Evolutionary conservation across 2,888 invertebrate species (phyloP).

Genomic region (Cybosia mesomella): DNA sequence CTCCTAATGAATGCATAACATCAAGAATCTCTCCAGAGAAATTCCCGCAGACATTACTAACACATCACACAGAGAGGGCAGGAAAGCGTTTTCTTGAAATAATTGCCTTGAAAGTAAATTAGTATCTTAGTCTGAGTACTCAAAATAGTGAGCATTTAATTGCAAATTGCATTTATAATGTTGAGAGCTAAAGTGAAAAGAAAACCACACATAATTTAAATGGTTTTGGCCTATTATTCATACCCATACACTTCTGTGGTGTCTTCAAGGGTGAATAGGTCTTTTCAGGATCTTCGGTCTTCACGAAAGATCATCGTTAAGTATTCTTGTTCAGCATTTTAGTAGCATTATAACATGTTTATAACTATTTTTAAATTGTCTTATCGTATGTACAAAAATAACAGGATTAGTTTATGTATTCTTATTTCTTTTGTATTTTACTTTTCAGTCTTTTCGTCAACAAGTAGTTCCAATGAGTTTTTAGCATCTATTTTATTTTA

Average conservation of each 20-base stretch:
- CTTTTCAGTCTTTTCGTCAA: neutral
- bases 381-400: neutral
- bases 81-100: constrained; percentile 12
- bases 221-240: neutral
- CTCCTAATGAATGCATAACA: constrained; percentile 6
- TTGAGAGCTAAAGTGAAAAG: neutral
- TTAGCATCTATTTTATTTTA: too few relatives aligned
- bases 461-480: neutral
- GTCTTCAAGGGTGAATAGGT: neutral
- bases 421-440: neutral
- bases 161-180: neutral
- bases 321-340: neutral
- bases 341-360: too few relatives aligned
- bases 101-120: constrained; percentile 15
- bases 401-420: neutral
- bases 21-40: constrained; percentile 2
- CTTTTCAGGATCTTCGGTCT: neutral
- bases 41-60: neutral
- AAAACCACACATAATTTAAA: neutral
- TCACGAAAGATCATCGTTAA: neutral
- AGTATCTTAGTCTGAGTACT: constrained; percentile 7
- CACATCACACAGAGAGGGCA: neutral
- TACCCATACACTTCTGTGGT: neutral
- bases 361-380: neutral
- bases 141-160: constrained; percentile 14